Evolutionary conservation across 2,888 invertebrate species (phyloP), one percentile per base, ranked within the genome.

Genomic region (Heliconius hortense): DNA sequence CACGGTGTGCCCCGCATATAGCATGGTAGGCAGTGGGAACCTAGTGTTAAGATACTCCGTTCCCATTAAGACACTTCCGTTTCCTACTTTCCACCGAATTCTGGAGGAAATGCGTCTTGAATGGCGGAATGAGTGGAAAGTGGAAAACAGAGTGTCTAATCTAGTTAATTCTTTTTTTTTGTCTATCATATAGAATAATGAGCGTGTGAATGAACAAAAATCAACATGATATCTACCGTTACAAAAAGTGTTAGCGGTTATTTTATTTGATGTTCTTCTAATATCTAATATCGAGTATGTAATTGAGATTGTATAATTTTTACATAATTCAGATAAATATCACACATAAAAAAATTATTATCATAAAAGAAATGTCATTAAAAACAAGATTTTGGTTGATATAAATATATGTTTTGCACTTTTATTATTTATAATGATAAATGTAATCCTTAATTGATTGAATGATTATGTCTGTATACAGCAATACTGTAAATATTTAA

Each of bases 301-400:
- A 13, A 48, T 53, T 48, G 28, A 68, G 68, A 68, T 53, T 31
- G 28, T 31, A 53, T 68, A n/a, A 53, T 13, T n/a, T 68, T 28
- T 68, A 48, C 28, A 28, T 48, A 21, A 15, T 15, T 68, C 26
- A 43, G 48, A 53, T 68, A 53, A n/a, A 28, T 67, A 67, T 68
- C 43, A 68, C 28, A 28, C 13, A 28, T 31, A 48, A 68, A 53
- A 28, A 48, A 21, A 28, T n/a, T 13, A 28, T 18, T 48, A 53
- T 21, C 18, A 2, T 53, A 68, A 68, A 53, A 53, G 10, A 68
- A 28, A 21, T 68, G 53, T 26, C 10, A 28, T 28, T 43, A 48
- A 13, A 53, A 48, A 39, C 35, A 53, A 48, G 68, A 68, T 53
- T 7, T 53, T 21, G 4, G 28, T 53, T 68, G 48, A 68, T 28